Percentiles rank a stretch among this genome's conserved stretches.
Conservation (phyloP, 2,113 vertebrate species). For the Pandion haliaetus region DNA sequence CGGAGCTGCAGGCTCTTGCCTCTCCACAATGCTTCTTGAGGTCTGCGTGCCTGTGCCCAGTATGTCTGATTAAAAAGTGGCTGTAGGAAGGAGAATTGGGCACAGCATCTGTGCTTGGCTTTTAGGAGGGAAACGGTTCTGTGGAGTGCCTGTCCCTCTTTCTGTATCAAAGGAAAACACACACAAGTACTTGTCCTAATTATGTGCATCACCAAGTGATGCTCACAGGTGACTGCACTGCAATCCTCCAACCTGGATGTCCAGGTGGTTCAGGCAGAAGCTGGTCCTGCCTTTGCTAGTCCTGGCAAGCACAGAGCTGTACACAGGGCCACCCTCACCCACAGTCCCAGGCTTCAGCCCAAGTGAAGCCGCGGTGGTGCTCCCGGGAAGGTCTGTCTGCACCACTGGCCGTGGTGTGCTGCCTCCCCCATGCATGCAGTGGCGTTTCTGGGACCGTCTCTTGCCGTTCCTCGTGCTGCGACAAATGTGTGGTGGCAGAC, state of each 20-base stretch:
- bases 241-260: background rate
- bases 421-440: rapidly evolving
- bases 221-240: background rate
- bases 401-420: rapidly evolving
- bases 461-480: background rate
- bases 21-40: background rate
- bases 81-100: background rate
- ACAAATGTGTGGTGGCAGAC: background rate
- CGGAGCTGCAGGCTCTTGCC: background rate
- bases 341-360: background rate
- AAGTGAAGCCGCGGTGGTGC: rapidly evolving
- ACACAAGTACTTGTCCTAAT: background rate
- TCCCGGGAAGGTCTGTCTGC: background rate
- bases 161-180: background rate
- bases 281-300: background rate
- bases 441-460: background rate
- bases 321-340: background rate
- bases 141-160: background rate
- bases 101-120: background rate
- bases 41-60: background rate
- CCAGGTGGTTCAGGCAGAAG: background rate
- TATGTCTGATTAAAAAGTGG: background rate
- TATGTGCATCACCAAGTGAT: background rate
- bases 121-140: background rate
- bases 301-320: background rate